phyloP scores from a whole-genome alignment of 2,888 invertebrate genomes.

The Nemurella pictetii region DNA sequence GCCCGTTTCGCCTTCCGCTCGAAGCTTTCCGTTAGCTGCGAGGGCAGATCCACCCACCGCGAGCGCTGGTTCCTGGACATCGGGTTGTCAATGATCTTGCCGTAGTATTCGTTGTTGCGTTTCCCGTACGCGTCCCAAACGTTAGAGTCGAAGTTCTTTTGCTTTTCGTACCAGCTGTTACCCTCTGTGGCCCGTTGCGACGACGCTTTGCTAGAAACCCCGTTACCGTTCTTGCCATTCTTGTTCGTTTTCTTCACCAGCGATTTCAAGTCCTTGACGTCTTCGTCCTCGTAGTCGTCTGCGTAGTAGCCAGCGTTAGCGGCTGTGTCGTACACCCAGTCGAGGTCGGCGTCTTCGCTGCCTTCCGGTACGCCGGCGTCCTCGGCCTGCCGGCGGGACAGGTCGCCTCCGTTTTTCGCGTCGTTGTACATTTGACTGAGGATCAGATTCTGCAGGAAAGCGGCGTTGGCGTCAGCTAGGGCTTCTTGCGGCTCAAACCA shows the following conservation, averaged over 20 bases:
- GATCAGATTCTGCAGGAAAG: slow-evolving; percentile 68
- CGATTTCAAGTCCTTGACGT: slow-evolving; percentile 66
- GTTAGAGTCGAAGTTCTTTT: slow-evolving; percentile 33
- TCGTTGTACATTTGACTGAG: slow-evolving; percentile 67
- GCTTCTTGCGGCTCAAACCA: slow-evolving; percentile 57
- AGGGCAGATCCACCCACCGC: background rate
- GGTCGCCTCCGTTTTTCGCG: slow-evolving; percentile 46
- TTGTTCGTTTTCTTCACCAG: slow-evolving; percentile 60
- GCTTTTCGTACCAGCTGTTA: slow-evolving; percentile 28
- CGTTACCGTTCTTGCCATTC: slow-evolving; percentile 55
- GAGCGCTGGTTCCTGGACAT: background rate
- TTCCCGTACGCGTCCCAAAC: background rate
- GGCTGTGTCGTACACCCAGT: slow-evolving; percentile 43
- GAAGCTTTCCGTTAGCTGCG: background rate
- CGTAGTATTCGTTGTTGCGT: slow-evolving; percentile 10
- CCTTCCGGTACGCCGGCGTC: slow-evolving; percentile 50
- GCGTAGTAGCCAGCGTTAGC: slow-evolving; percentile 47
- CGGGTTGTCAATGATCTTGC: background rate
- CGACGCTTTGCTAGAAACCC: background rate
- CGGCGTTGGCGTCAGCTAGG: slow-evolving; percentile 59
- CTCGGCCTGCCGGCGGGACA: slow-evolving; percentile 45
- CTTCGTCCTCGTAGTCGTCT: slow-evolving; percentile 60
- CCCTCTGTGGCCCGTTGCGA: slow-evolving; percentile 42
- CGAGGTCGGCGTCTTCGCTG: slow-evolving; percentile 39
- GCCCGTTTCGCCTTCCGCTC: background rate